Base-by-base conservation (phyloP, 2,113 vertebrate species). In the Chloroceryle aenea region DNA sequence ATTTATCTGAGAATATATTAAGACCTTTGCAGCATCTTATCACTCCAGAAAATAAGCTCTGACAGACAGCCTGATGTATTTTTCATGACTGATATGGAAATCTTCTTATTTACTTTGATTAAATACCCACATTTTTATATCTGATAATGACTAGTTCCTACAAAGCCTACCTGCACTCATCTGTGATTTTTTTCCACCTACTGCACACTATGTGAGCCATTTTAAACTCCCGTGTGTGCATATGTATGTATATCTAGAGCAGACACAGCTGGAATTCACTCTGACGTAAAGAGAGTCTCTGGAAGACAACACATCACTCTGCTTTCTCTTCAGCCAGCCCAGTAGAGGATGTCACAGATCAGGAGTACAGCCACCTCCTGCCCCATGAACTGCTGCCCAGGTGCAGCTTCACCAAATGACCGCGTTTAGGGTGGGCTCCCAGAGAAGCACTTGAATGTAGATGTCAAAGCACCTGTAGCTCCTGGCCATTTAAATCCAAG, bases 381-480 rank as follows among this genome's bases (percentile, higher is more conserved):
- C 25, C 50, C 29, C 25, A 13, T 5, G 7, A 1, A 6, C 45
- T 1, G 1, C 14, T 0, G 1, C 13, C 21, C 8, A 43, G 17
- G 14, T 36, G 26, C 59, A 90, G 25, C 62, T 76, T 56, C 30
- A 55, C 29, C 34, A 58, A 58, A 50, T 0, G 0, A 12, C 38
- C 32, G 50, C 11, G 6, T 71, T 43, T 78, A 43, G 47, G 22
- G 18, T 69, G 29, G 62, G 25, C n/a, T 85, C 48, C 81, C 61
- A 36, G 29, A 84, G 16, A 10, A 72, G 67, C 7, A 16, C 19
- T 32, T 68, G n/a, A 30, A 62, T 11, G 8, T 10, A 40, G 14
- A 2, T 53, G 45, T 38, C 22, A 72, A 69, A 82, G 8, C 14
- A 79, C 21, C 30, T 29, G 22, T 4, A 74, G 38, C 61, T 85